These are phyloP conservation scores for Caerostris darwini DNA, from an alignment of 1,140 invertebrate genomes.

Conservation along the genomic window DNA sequence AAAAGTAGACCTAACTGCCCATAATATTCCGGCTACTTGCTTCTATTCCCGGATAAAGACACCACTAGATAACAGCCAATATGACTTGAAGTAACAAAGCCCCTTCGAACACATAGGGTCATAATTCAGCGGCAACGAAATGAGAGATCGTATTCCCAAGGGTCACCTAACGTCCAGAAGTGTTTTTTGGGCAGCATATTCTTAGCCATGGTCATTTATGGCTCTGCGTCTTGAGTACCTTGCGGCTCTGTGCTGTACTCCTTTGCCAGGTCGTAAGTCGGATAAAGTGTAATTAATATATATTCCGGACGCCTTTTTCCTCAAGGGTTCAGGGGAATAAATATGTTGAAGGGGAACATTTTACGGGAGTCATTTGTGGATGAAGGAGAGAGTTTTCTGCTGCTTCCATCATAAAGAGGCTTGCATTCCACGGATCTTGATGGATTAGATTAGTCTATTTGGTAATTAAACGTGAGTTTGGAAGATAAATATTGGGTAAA, in stretches of 20 bases:
- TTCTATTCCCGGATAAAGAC: too few relatives aligned
- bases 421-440: too few relatives aligned
- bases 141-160: too few relatives aligned
- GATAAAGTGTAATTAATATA: slow-evolving; percentile 47
- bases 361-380: slow-evolving; percentile 5
- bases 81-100: too few relatives aligned
- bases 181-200: background rate
- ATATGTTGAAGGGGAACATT: slow-evolving; percentile 11
- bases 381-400: background rate
- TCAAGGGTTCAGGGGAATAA: background rate
- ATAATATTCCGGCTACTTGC: too few relatives aligned
- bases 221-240: background rate
- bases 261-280: background rate
- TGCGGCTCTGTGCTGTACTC: background rate
- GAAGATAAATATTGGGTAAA: too few relatives aligned
- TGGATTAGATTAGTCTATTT: too few relatives aligned
- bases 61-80: too few relatives aligned
- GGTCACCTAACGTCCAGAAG: slow-evolving; percentile 31
- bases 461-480: too few relatives aligned
- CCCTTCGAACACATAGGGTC: too few relatives aligned
- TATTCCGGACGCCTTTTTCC: background rate
- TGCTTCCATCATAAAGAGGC: background rate
- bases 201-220: slow-evolving; percentile 10
- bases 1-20: too few relatives aligned
- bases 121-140: too few relatives aligned